phyloP scores from a whole-genome alignment of 1,140 invertebrate genomes.

The Drosophila willistoni region DNA sequence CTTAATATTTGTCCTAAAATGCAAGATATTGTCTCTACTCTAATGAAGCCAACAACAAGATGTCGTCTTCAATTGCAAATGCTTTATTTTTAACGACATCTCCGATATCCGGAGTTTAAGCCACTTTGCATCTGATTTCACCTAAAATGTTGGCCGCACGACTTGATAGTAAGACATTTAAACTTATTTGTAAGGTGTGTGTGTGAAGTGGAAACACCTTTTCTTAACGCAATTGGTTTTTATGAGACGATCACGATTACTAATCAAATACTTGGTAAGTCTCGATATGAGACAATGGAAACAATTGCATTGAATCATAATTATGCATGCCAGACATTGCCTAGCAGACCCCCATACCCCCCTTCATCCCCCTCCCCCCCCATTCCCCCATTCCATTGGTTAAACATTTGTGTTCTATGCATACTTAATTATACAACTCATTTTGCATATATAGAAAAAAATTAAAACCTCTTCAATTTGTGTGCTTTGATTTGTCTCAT shows the following conservation, averaged over 20 bases:
- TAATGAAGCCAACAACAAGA: too few relatives aligned
- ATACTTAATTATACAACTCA: conserved; percentile 69
- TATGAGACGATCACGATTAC: conserved; percentile 9
- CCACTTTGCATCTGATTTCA: not conserved
- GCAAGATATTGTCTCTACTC: too few relatives aligned
- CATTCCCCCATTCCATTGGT: conserved; percentile 35
- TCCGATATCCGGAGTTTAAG: not conserved
- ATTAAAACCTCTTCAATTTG: not conserved
- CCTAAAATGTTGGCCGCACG: not conserved
- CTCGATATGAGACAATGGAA: not conserved
- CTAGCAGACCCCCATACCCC: not conserved
- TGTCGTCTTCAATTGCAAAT: too few relatives aligned
- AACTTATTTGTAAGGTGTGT: not conserved
- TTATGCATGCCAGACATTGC: conserved; percentile 55
- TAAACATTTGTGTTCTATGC: conserved; percentile 35
- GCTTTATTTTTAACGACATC: too few relatives aligned
- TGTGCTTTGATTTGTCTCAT: conserved; percentile 27
- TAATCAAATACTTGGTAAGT: not conserved
- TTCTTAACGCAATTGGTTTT: not conserved
- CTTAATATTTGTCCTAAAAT: too few relatives aligned
- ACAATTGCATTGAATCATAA: conserved; percentile 39
- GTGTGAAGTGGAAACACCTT: conserved; percentile 3
- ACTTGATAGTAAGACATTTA: not conserved
- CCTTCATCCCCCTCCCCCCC: too few relatives aligned
- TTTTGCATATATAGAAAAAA: conserved; percentile 28